phyloP scores from a whole-genome alignment of 1,140 invertebrate species.

The Solen grandis region DNA sequence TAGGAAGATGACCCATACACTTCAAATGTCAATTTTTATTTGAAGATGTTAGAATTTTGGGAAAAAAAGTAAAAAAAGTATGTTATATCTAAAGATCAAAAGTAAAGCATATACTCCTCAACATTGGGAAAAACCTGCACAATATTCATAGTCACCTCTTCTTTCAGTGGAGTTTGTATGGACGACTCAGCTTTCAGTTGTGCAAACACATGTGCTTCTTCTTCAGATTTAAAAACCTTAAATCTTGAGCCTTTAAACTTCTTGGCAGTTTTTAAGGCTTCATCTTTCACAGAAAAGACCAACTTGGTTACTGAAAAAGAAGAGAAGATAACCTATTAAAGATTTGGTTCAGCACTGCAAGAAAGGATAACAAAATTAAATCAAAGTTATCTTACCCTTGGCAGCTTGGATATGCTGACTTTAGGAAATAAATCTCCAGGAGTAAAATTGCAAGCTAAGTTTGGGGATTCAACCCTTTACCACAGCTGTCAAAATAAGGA shows the following conservation, averaged over 20 bases:
- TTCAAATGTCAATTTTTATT: background rate
- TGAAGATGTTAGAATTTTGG: background rate
- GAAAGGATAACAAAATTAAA: background rate
- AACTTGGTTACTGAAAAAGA: slow-evolving; percentile 29
- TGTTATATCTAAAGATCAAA: slow-evolving; percentile 20
- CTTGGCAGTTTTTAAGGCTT: slow-evolving; percentile 88
- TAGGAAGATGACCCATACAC: background rate
- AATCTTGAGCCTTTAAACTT: slow-evolving; percentile 88
- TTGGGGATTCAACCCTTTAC: no score
- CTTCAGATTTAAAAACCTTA: slow-evolving; percentile 87
- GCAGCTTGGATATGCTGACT: no score
- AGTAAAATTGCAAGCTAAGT: no score
- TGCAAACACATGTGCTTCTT: slow-evolving; percentile 88
- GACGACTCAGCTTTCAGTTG: slow-evolving; percentile 31
- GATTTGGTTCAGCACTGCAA: background rate
- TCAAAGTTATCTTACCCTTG: background rate
- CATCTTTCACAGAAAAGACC: slow-evolving; percentile 87
- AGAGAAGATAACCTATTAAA: background rate
- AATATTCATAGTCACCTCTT: no score
- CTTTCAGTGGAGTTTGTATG: slow-evolving; percentile 6
- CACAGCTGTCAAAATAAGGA: no score
- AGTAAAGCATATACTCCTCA: no score
- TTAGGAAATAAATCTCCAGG: no score
- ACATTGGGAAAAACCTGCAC: no score
- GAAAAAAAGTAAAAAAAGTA: slow-evolving; percentile 9